These are phyloP conservation scores for Maniola hyperantus DNA, from an alignment of 2,888 invertebrate species.

Conservation along the genomic window DNA sequence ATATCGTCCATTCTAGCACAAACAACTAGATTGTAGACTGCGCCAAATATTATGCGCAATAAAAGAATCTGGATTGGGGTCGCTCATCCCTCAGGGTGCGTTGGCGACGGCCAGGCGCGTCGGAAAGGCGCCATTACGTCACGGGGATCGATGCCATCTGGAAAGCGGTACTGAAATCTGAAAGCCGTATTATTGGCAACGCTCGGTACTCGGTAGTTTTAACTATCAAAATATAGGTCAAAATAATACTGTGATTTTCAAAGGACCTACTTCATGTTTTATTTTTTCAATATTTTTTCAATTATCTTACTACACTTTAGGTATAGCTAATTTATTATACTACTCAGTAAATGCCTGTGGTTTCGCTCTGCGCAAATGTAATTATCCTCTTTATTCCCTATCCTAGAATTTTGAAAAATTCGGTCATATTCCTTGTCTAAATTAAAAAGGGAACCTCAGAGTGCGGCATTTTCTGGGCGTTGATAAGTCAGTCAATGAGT, in stretches of 20 bases:
- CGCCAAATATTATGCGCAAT: constrained; percentile 38
- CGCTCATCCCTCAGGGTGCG: constrained; percentile 66
- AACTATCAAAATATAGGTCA: constrained; percentile 7
- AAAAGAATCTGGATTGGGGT: constrained; percentile 57
- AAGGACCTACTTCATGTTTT: neutral
- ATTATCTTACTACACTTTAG: neutral
- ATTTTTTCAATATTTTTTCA: neutral
- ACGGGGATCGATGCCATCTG: constrained; percentile 62
- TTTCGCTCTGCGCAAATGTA: too few species aligned
- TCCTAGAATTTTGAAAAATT: too few species aligned
- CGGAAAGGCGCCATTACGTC: constrained; percentile 68
- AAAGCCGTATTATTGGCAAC: constrained; percentile 26
- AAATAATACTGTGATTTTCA: neutral
- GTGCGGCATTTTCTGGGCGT: too few species aligned
- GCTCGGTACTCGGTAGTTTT: constrained; percentile 17
- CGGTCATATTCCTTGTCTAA: too few species aligned
- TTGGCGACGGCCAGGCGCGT: constrained; percentile 68
- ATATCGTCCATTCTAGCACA: constrained; percentile 25
- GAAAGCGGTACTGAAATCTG: constrained; percentile 13
- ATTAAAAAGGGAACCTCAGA: too few species aligned
- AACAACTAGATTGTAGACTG: constrained; percentile 32
- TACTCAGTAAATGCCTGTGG: too few species aligned
- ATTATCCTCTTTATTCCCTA: too few species aligned
- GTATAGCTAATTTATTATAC: too few species aligned
- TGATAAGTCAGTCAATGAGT: too few species aligned